A percentile compares a stretch with the other conserved stretches of the same genome.
Conservation (phyloP, 1,140 invertebrate species). For the Drosophila jambulina region DNA sequence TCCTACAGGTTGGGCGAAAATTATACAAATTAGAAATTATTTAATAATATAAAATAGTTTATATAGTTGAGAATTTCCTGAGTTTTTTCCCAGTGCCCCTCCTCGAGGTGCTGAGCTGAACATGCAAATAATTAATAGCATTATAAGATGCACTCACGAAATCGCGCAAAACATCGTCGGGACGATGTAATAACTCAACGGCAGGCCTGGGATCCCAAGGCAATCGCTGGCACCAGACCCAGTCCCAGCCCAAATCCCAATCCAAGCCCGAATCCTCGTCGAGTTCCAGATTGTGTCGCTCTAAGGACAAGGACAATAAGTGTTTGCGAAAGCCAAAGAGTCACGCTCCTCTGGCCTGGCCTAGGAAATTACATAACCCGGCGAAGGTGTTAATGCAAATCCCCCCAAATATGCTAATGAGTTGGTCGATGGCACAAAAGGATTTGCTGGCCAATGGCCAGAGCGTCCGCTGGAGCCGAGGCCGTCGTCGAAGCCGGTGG, state of each 20-base stretch:
- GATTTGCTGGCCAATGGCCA: slow-evolving; percentile 18
- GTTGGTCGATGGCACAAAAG: slow-evolving; percentile 47
- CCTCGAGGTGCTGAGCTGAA: slow-evolving; percentile 72
- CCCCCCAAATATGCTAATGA: slow-evolving; percentile 83
- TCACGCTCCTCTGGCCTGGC: slow-evolving; percentile 66
- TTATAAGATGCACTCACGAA: slow-evolving; percentile 85
- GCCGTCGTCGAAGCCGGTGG: slow-evolving; percentile 20
- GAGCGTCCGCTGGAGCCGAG: not conserved
- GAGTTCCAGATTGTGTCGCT: slow-evolving; percentile 59
- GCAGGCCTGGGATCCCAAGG: slow-evolving; percentile 29
- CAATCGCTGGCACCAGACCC: not conserved
- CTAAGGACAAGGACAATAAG: slow-evolving; percentile 75
- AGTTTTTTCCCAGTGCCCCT: slow-evolving; percentile 5
- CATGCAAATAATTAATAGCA: slow-evolving; percentile 85
- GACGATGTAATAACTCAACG: slow-evolving; percentile 79
- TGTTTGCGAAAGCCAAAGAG: slow-evolving; percentile 70
- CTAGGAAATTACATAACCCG: slow-evolving; percentile 78
- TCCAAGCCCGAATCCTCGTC: slow-evolving; percentile 7
- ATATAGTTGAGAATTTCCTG: not conserved
- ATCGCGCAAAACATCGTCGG: slow-evolving; percentile 76
- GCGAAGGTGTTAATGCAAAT: slow-evolving; percentile 84
- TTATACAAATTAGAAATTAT: not conserved
- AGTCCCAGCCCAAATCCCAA: not conserved
- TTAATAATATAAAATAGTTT: too few relatives aligned
- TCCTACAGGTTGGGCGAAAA: accelerated